Percentiles rank a stretch among this genome's conserved stretches.
These are phyloP conservation scores for Crematogaster levior DNA, from an alignment of 2,888 invertebrate genomes.

Conservation along the genomic window DNA sequence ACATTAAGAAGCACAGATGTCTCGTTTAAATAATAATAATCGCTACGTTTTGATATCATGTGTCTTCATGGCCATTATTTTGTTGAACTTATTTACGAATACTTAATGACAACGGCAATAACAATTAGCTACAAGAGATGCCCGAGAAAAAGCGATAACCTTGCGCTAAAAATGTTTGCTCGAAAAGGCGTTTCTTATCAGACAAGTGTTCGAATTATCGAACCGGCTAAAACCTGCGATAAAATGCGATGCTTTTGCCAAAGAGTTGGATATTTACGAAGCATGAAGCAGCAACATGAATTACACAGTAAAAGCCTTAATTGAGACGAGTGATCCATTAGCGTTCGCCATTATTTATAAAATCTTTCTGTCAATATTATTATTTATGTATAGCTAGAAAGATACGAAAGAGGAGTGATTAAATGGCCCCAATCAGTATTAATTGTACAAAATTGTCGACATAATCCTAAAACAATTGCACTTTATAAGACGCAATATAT, in stretches of 20 bases:
- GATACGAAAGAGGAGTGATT: not conserved
- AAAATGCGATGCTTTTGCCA: conserved; percentile 17
- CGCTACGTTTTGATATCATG: not conserved
- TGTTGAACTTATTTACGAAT: not conserved
- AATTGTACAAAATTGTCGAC: not conserved
- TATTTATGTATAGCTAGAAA: conserved; percentile 16
- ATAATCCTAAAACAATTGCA: not conserved
- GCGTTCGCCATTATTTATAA: not conserved
- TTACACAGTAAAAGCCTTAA: conserved; percentile 25
- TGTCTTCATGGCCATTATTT: not conserved
- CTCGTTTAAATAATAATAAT: conserved; percentile 12
- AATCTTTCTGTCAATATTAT: conserved; percentile 2
- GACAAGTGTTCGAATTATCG: conserved; percentile 4
- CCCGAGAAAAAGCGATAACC: not conserved
- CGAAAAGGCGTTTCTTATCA: conserved; percentile 11
- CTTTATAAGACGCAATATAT: not conserved
- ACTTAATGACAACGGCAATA: conserved; percentile 25
- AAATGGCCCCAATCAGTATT: not conserved
- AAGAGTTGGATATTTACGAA: conserved; percentile 28
- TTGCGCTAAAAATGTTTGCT: conserved; percentile 32
- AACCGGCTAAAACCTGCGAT: conserved; percentile 4
- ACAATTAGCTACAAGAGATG: conserved; percentile 17
- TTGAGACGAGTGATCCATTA: conserved; percentile 14
- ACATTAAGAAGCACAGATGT: not conserved
- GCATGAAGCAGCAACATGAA: not conserved